These are phyloP conservation scores for Acanthacorydalis orientalis DNA, from an alignment of 2,888 invertebrate species.

Conservation along the genomic window DNA sequence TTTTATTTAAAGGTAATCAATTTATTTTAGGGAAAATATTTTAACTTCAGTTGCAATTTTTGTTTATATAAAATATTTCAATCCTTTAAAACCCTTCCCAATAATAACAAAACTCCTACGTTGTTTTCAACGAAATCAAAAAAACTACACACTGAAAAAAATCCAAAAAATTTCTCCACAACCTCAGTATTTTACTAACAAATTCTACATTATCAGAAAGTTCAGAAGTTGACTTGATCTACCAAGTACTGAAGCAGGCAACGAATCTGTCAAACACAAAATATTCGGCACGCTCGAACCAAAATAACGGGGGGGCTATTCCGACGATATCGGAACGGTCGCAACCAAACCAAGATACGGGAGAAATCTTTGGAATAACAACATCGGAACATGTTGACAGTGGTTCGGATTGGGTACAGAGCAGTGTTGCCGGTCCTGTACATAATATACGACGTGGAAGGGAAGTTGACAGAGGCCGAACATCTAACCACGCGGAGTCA, in stretches of 20 bases:
- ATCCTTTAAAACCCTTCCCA: no score
- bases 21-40: no score
- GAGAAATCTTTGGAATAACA: conserved; percentile 25
- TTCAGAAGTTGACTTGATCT: conserved; percentile 76
- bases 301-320: conserved; percentile 14
- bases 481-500: conserved; percentile 19
- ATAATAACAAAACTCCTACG: no score
- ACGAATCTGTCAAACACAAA: conserved; percentile 60
- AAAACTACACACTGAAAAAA: not conserved
- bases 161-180: not conserved
- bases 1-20: no score
- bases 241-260: conserved; percentile 89
- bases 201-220: conserved; percentile 27
- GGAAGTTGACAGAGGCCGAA: conserved; percentile 17
- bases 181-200: not conserved
- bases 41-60: no score
- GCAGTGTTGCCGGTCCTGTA: conserved; percentile 32
- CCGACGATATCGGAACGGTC: conserved; percentile 20
- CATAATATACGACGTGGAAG: conserved; percentile 32
- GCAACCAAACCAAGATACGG: no score
- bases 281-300: conserved; percentile 16
- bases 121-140: not conserved
- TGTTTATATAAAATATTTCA: no score
- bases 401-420: conserved; percentile 22
- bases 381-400: conserved; percentile 16